A percentile compares a stretch with the other conserved stretches of the same genome.
These are phyloP conservation scores for Palythoa grandiflora DNA, from an alignment of 92 coral and sea anemone species.

Conservation along the genomic window DNA sequence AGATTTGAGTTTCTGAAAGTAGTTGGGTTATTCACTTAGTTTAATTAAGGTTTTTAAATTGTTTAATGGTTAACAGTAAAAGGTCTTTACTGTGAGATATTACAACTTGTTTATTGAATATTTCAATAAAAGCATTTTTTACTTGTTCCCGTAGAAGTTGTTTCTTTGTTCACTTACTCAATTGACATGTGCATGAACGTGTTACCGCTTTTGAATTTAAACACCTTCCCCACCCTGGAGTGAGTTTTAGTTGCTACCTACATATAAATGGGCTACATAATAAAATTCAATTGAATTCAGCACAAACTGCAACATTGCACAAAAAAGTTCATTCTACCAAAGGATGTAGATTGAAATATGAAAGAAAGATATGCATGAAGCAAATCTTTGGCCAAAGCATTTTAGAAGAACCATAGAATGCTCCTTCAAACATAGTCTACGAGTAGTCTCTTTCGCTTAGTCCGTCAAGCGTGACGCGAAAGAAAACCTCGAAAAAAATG, in stretches of 20 bases:
- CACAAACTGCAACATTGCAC: conserved; percentile 33
- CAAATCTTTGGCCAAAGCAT: conserved; percentile 47
- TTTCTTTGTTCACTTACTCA: conserved; percentile 37
- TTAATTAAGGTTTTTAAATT: conserved; percentile 29
- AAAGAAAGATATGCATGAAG: conserved; percentile 47
- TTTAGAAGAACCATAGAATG: conserved; percentile 35
- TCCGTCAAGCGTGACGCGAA: too few relatives aligned
- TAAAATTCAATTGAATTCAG: conserved; percentile 40
- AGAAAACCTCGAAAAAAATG: too few relatives aligned
- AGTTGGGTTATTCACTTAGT: conserved; percentile 35
- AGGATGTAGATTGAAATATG: conserved; percentile 45
- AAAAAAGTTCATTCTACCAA: conserved; percentile 39
- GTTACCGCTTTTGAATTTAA: conserved; percentile 49
- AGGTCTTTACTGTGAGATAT: conserved; percentile 46
- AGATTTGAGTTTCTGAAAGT: not conserved
- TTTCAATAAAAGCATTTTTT: conserved; percentile 48
- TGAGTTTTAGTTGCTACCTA: conserved; percentile 40
- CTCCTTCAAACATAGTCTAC: conserved; percentile 39
- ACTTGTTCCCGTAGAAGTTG: conserved; percentile 48
- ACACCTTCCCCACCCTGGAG: conserved; percentile 45
- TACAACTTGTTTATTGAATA: conserved; percentile 49
- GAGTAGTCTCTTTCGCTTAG: too few relatives aligned
- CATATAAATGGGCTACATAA: conserved; percentile 43
- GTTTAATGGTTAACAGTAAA: conserved; percentile 45
- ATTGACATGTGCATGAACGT: conserved; percentile 49